phyloP scores from a whole-genome alignment of 2,888 invertebrate species.

The Sphaeridia pumilis region DNA sequence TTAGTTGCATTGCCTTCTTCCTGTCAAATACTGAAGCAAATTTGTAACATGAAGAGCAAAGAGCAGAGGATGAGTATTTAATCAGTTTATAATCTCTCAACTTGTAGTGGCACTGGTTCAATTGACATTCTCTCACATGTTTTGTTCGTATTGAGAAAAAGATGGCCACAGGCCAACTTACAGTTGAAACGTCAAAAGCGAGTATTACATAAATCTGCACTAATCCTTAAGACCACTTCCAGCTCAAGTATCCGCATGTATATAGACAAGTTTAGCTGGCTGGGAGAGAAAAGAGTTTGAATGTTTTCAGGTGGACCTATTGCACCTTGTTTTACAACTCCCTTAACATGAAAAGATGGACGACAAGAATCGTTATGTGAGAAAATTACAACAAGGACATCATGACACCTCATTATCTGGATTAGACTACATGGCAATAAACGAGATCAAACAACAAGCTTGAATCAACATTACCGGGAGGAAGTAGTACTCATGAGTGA shows the following conservation, averaged over 20 bases:
- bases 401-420: slow-evolving; percentile 5
- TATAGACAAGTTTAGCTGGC: background rate
- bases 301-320: too few relatives aligned
- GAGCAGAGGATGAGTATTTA: too few relatives aligned
- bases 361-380: slow-evolving; percentile 1
- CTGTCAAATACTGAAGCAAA: too few relatives aligned
- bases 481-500: too few relatives aligned
- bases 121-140: background rate
- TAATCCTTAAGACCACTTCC: background rate
- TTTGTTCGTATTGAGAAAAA: background rate
- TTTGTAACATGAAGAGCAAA: too few relatives aligned
- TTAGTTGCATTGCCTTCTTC: too few relatives aligned
- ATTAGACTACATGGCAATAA: background rate
- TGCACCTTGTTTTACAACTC: too few relatives aligned
- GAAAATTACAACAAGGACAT: slow-evolving; percentile 1
- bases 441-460: background rate
- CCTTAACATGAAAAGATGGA: background rate
- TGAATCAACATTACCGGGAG: too few relatives aligned
- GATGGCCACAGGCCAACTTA: background rate
- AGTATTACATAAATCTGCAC: background rate
- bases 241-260: background rate
- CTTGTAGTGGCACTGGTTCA: background rate
- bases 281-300: background rate
- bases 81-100: too few relatives aligned
- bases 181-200: background rate